Conservation (phyloP, 30 jellyfish, hydroid and myxozoan genomes). For the Aurelia aurita region DNA sequence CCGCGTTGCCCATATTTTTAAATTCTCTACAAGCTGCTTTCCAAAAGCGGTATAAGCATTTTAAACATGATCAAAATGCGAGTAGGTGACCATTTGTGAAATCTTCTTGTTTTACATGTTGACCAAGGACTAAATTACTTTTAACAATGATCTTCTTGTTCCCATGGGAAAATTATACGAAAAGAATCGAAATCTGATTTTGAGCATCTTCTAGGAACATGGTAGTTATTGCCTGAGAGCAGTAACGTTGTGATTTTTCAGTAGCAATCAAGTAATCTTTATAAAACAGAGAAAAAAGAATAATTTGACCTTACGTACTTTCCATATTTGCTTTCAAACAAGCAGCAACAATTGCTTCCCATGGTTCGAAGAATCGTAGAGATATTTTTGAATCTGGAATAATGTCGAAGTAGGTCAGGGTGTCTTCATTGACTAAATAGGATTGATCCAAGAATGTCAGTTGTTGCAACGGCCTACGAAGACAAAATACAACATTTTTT, state of each 20-base stretch:
- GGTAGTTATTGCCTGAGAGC: no score
- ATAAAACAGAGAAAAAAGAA: background rate
- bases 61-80: no score
- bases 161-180: background rate
- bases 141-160: no score
- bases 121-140: no score
- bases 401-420: conserved; percentile 53
- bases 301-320: conserved; percentile 54
- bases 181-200: background rate
- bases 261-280: background rate
- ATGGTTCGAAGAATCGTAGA: conserved; percentile 53
- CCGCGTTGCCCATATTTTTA: no score
- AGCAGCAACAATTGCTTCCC: conserved; percentile 55
- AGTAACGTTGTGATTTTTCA: no score
- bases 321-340: conserved; percentile 51
- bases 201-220: no score
- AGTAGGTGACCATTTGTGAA: no score
- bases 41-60: no score
- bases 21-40: no score
- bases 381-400: conserved; percentile 72
- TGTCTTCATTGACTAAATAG: conserved; percentile 48
- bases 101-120: no score
- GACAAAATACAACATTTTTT: background rate
- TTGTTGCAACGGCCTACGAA: conserved; percentile 46
- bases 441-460: conserved; percentile 78